These are phyloP conservation scores for Phyllostomus discolor DNA, from an alignment of 2,113 vertebrate genomes.

Conservation along the genomic window DNA sequence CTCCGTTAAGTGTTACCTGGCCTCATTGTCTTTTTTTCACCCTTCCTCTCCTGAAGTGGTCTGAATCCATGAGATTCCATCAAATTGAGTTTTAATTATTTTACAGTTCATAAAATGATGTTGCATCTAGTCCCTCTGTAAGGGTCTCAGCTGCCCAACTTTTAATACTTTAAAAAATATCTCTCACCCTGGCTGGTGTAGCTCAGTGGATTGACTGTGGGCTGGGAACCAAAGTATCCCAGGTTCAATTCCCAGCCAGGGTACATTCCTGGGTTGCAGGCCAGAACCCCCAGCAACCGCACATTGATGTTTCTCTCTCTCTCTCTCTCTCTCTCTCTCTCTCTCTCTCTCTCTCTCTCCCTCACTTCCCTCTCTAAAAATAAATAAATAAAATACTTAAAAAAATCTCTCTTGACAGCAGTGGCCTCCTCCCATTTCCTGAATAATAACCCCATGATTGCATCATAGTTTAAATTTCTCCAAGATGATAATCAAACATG, in stretches of 20 bases:
- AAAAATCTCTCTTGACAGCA: slow-evolving; percentile 28
- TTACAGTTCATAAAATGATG: slow-evolving; percentile 13
- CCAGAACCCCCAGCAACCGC: no score
- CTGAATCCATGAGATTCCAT: not conserved
- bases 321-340: no score
- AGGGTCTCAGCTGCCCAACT: not conserved
- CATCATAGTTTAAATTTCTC: not conserved
- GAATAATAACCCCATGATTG: not conserved
- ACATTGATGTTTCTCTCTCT: no score
- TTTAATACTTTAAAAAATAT: slow-evolving; percentile 8
- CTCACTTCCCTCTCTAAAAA: no score
- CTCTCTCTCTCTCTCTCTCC: no score
- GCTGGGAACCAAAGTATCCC: no score
- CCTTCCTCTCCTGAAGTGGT: not conserved
- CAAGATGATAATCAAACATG: not conserved
- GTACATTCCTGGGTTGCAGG: no score
- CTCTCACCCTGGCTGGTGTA: not conserved
- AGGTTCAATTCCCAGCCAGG: no score
- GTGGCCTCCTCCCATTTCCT: not conserved
- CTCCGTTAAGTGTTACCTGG: not conserved
- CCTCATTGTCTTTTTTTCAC: not conserved
- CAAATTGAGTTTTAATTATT: slow-evolving; percentile 44
- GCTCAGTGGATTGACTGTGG: no score
- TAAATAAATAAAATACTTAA: not conserved
- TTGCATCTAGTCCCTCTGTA: not conserved